These are phyloP conservation scores for Drosophila flavopinicola DNA, from an alignment of 2,888 invertebrate species.

Conservation along the genomic window DNA sequence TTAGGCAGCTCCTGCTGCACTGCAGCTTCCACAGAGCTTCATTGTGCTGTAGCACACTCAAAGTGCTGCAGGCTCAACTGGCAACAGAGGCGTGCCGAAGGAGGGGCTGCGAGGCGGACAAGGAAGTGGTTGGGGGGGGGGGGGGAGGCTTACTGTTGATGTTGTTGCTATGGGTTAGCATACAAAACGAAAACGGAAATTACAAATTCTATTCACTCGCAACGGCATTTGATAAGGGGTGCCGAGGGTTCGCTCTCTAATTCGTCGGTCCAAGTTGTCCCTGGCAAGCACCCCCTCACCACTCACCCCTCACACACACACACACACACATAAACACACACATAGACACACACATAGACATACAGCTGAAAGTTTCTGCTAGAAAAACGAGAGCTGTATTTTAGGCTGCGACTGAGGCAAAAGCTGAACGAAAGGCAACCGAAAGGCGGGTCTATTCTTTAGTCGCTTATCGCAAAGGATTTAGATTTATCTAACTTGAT, in stretches of 20 bases:
- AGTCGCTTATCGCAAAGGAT: conserved; percentile 76
- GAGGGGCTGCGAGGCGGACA: too few species aligned
- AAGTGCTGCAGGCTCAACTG: conserved; percentile 41
- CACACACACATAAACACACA: conserved; percentile 9
- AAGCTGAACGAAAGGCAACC: conserved; percentile 27
- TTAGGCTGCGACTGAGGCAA: conserved; percentile 19
- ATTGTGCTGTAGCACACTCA: conserved; percentile 36
- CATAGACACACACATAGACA: background rate
- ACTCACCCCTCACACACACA: background rate
- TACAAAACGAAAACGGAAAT: conserved; percentile 77
- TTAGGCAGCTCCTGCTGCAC: conserved; percentile 29
- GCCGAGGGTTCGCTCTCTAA: conserved; percentile 44
- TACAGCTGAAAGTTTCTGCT: conserved; percentile 31
- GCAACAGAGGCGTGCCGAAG: background rate
- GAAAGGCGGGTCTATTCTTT: conserved; percentile 56
- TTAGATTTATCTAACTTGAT: conserved; percentile 78
- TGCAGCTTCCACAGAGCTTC: conserved; percentile 37
- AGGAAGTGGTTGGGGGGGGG: background rate
- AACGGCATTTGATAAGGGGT: conserved; percentile 47
- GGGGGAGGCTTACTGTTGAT: conserved; percentile 5
- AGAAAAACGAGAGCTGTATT: conserved; percentile 11
- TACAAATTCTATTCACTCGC: conserved; percentile 78
- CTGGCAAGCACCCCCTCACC: background rate
- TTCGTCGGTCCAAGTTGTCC: conserved; percentile 49
- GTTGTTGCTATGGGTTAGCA: conserved; percentile 56